Evolutionary conservation across 2,888 invertebrate genomes (phyloP), one percentile per base, ranked within the genome.

Genomic region (Bellardia bayeri): DNA sequence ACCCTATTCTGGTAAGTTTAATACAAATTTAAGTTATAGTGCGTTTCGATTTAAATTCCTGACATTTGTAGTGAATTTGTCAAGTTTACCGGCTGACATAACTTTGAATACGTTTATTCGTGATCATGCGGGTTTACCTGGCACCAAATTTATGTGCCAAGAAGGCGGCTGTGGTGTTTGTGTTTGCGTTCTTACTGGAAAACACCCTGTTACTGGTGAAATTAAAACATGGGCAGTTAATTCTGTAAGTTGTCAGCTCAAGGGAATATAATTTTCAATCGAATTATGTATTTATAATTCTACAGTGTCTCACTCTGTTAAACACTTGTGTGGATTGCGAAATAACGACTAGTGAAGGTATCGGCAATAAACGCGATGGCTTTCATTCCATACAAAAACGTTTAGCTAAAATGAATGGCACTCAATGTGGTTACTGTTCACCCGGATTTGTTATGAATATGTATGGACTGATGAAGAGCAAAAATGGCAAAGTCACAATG

Each of bases 371-470:
- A 90, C 94, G 94, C 51, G 93, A 92, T 2, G 96, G 96, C 7
- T 96, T 96, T 91, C 96, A 97, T 90, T 94, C 95, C n/a, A 95
- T 97, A 63, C 96, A 97, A 91, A 94, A 93, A 61, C 93, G 95
- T 3, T 92, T 97, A 78, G 96, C 96, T 3, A 94, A 95, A 71
- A 95, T 96, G 90, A 95, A 96, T 91, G 97, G 96, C 0, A 96
- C 96, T 0, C 96, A 97, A 91, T 97, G 97, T 91, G 97, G 97
- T 2, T 96, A 94, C 91, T 97, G 97, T 90, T 96, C 96, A 33
- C 96, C 97, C 1, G 97, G 96, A 13, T 96, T 97, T 95, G 94
- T 97, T 76, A 96, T 96, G 96, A 96, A 95, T 90, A 96, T 97
- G 96, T 93, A 89, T 91, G 95, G 95, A 58, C 90, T 96, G 42